phyloP scores from a whole-genome alignment of 1,140 invertebrate species.

The Zaprionus ornatus region DNA sequence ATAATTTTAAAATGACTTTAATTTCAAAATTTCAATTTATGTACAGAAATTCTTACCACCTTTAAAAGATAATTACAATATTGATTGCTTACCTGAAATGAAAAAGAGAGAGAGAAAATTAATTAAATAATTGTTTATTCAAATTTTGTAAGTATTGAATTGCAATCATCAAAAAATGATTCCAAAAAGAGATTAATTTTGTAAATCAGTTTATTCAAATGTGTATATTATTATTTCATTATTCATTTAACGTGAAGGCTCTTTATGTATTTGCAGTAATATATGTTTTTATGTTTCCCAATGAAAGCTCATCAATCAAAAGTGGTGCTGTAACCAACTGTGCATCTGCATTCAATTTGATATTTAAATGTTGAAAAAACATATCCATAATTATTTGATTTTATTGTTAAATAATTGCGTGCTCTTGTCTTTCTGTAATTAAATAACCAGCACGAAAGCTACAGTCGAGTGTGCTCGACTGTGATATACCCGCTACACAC shows the following conservation, averaged over 20 bases:
- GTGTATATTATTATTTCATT: neutral
- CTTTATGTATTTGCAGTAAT: neutral
- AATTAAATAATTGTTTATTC: neutral
- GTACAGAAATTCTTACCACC: slow-evolving; percentile 6
- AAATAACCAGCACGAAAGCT: too few species aligned
- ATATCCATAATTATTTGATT: neutral
- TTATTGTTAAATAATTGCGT: neutral
- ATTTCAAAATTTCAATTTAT: neutral
- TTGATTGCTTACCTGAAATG: slow-evolving; percentile 13
- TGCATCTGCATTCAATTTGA: slow-evolving; percentile 38
- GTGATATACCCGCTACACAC: too few species aligned
- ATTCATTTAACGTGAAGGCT: neutral
- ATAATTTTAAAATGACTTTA: too few species aligned
- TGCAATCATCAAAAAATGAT: neutral
- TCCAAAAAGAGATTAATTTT: neutral
- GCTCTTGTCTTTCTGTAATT: neutral
- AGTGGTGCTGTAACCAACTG: slow-evolving; percentile 14
- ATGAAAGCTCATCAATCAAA: neutral
- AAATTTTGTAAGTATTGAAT: neutral
- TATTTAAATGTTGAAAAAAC: slow-evolving; percentile 10
- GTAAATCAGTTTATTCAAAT: neutral
- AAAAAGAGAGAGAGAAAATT: neutral
- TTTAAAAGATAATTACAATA: neutral
- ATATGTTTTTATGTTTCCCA: neutral
- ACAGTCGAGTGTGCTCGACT: too few species aligned